phyloP scores from a whole-genome alignment of 2,888 invertebrate genomes.

The Epirrhoe alternata region DNA sequence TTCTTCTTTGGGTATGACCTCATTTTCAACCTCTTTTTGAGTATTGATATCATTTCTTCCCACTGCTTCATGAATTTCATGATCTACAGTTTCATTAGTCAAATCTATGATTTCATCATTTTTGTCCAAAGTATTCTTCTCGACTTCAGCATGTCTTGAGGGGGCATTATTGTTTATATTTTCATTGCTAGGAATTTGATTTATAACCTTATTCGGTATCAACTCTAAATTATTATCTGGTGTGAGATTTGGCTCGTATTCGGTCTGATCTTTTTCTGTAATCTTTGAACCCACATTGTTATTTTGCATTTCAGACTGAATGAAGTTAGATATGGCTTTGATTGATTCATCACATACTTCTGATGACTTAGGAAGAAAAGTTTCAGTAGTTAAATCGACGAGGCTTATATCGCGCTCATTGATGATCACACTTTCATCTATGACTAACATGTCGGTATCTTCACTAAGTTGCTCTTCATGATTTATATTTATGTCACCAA shows the following conservation, averaged over 20 bases:
- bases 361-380: background rate
- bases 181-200: background rate
- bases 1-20: background rate
- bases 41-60: background rate
- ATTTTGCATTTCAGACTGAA: background rate
- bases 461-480: background rate
- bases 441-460: background rate
- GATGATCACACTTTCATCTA: constrained; percentile 18
- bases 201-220: background rate
- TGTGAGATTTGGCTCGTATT: background rate
- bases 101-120: constrained; percentile 5
- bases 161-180: background rate
- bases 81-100: constrained; percentile 15
- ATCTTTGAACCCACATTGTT: background rate
- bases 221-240: background rate
- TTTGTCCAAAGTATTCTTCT: background rate
- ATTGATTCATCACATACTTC: background rate
- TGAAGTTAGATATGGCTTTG: background rate
- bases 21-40: constrained; percentile 6
- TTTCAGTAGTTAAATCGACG: constrained; percentile 25
- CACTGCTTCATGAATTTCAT: background rate
- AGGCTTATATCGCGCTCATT: constrained; percentile 11
- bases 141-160: background rate
- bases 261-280: background rate
- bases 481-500: background rate